Evolutionary conservation across 2,888 invertebrate species (phyloP), one percentile per base, ranked within the genome.

Genomic region (Balanococcus diminutus): DNA sequence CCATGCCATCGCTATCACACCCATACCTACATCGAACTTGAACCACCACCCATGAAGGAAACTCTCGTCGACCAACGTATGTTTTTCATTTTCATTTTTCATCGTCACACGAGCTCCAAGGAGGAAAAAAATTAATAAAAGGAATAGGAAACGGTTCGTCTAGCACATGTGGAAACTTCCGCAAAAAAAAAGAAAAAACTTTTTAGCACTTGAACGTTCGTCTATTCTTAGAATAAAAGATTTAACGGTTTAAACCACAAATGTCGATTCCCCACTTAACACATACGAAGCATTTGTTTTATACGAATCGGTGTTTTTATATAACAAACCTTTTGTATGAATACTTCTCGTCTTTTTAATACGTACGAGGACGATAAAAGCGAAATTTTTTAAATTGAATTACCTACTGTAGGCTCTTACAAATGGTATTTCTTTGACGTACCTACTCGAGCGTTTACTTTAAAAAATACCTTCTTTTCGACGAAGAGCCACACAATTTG

Each of bases 111-210:
- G 56, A 56, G 19, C 8, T n/a, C n/a, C n/a, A n/a, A 28, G 28
- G 28, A 14, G 67, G 67, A 67, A 8, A 67, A 61, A 56, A 56
- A n/a, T n/a, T n/a, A n/a, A n/a, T n/a, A 56, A 28, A 67, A 28
- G 14, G 67, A 25, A 67, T 67, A 67, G 67, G 67, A 67, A 67
- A 67, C 8, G 67, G 67, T 67, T 28, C 67, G 67, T 67, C 67
- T 67, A 28, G 67, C 67, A 67, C 67, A 67, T 67, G 67, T 31
- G 67, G 56, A 56, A 67, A 67, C 67, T 67, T 67, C 67, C 67
- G 67, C 67, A 67, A 31, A 28, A 51, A 22, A 56, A n/a, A 56
- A 56, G n/a, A n/a, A 56, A 56, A 56, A 56, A 56, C 56, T 56
- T 56, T 28, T 56, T 28, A 28, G 67, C 25, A 67, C 67, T 67